Evolutionary conservation across 23 tunicate species (phyloP), one percentile per base, ranked within the genome.

Genomic region (Trididemnum nubilum): DNA sequence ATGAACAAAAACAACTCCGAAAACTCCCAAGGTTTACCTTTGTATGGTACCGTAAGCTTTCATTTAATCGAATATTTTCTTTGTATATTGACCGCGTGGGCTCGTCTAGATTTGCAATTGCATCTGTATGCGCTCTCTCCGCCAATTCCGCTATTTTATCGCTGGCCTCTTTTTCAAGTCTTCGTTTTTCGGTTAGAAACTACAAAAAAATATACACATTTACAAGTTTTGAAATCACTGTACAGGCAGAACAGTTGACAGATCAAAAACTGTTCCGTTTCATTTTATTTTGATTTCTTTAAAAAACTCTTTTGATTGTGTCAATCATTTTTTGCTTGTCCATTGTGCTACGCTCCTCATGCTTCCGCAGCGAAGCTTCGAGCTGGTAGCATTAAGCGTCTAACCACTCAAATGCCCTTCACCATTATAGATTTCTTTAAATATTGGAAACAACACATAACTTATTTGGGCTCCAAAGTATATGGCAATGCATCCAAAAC

Each of bases 141-240:
- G 99, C 99, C 25, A 90, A 72, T 60, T 96, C 97, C 15, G 97
- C 94, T 27, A 96, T 87, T 81, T 96, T 96, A 40, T 96, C 90
- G 64, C 94, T 88, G n/a, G 99, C 99, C 60, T 96, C 98, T 61
- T 85, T 81, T 75, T 93, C 98, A 51, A 93, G 54, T 9, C 98
- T 83, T 12, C 80, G 33, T 67, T 93, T 93, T 70, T 93, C 98
- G n/a, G 82, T 87, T 34, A 93, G 86, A 93, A 93, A 93, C 98
- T 93, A 67, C 40, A 78, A 54, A 44, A 82, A 33, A 59, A 44
- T 19, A n/a, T n/a, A n/a, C n/a, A n/a, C n/a, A n/a, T n/a, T 27
- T 7, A 28, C 25, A 7, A n/a, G n/a, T n/a, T n/a, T n/a, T n/a
- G n/a, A n/a, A n/a, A n/a, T n/a, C n/a, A n/a, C 24, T 12, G 26